phyloP scores from a whole-genome alignment of 2,888 invertebrate genomes.

The Agrochola macilenta region DNA sequence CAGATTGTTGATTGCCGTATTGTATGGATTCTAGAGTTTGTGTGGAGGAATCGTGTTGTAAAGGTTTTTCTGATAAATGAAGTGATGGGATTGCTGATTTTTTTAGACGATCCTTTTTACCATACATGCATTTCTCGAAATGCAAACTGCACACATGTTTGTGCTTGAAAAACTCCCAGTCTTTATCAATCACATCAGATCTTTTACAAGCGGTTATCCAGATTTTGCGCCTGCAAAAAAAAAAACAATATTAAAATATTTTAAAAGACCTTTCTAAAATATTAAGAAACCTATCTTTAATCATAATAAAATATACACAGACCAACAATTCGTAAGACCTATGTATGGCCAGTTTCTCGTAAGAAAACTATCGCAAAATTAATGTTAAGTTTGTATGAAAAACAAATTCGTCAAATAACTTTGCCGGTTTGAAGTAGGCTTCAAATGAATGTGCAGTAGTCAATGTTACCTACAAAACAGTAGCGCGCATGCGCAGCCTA shows the following conservation, averaged over 20 bases:
- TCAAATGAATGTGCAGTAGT: no score
- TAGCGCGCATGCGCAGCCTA: no score
- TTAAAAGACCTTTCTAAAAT: neutral
- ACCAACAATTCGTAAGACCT: neutral
- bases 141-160: conserved; percentile 34
- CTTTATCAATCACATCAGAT: conserved; percentile 28
- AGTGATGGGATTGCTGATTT: conserved; percentile 33
- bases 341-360: no score
- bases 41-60: conserved; percentile 24
- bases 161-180: conserved; percentile 25
- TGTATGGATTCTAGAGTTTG: conserved; percentile 13
- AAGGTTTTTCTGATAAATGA: conserved; percentile 23
- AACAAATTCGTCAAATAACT: no score
- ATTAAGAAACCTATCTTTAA: neutral
- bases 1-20: neutral
- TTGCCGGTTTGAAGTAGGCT: no score
- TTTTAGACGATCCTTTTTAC: conserved; percentile 2
- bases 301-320: neutral
- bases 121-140: conserved; percentile 30
- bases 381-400: no score
- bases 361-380: neutral
- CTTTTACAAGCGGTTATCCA: conserved; percentile 36
- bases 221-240: conserved; percentile 37
- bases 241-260: neutral
- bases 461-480: no score